Evolutionary conservation across 2,888 invertebrate genomes (phyloP).

Genomic region (Campoletis raptor): DNA sequence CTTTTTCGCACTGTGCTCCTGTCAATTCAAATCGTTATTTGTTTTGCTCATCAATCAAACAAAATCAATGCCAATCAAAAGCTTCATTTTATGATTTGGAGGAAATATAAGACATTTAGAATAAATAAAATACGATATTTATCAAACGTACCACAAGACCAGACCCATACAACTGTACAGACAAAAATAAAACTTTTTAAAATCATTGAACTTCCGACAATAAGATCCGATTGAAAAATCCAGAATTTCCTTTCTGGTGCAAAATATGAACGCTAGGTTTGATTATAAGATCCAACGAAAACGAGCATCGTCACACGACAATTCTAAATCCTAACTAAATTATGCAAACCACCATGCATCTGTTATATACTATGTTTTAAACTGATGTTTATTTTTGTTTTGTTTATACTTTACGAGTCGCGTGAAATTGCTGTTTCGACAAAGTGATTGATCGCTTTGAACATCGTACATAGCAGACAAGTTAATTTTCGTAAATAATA

Average conservation of each 20-base stretch:
- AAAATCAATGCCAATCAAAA: background rate
- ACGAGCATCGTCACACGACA: slow-evolving; percentile 32
- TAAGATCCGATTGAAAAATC: background rate
- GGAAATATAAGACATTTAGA: background rate
- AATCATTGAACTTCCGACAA: slow-evolving; percentile 38
- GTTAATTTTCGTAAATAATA: background rate
- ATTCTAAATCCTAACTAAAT: slow-evolving; percentile 13
- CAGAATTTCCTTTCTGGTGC: background rate
- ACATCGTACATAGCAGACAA: slow-evolving; percentile 4
- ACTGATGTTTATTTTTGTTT: slow-evolving; percentile 12
- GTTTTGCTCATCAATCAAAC: background rate
- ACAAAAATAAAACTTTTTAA: slow-evolving; percentile 16
- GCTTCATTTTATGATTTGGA: background rate
- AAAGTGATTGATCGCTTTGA: slow-evolving; percentile 33
- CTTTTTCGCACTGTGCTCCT: slow-evolving; percentile 31
- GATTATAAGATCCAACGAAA: slow-evolving; percentile 10
- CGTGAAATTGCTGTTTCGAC: slow-evolving; percentile 56
- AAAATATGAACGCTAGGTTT: background rate
- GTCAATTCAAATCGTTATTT: slow-evolving; percentile 3
- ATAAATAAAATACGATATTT: background rate
- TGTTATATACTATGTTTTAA: slow-evolving; percentile 24
- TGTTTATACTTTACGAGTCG: slow-evolving; percentile 23
- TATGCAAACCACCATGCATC: background rate
- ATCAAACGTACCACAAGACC: slow-evolving; percentile 16
- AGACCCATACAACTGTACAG: slow-evolving; percentile 24